These are phyloP conservation scores for Cryptoblepharus egeriae DNA, from an alignment of 2,797 vertebrate species.

Conservation along the genomic window DNA sequence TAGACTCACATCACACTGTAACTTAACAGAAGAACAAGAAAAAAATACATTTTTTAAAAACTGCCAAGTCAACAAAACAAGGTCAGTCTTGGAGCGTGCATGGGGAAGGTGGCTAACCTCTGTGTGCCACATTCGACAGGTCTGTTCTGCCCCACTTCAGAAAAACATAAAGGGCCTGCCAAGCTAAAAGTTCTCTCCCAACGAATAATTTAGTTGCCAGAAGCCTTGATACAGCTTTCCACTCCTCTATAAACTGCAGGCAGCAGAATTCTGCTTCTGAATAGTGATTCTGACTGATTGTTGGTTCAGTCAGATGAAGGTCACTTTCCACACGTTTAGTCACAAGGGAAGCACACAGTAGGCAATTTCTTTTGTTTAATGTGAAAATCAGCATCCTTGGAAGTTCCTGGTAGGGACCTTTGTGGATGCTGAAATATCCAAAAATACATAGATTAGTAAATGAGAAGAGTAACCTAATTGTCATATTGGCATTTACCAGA, in stretches of 20 bases:
- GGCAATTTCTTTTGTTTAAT: no score
- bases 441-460: not conserved
- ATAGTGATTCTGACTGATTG: not conserved
- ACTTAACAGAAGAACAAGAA: slow-evolving; percentile 13
- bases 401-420: no score
- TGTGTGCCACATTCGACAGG: not conserved
- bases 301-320: not conserved
- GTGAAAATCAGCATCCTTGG: no score
- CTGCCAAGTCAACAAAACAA: slow-evolving; percentile 17
- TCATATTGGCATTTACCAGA: not conserved
- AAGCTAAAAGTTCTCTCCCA: not conserved
- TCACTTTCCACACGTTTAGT: not conserved
- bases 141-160: slow-evolving; percentile 1
- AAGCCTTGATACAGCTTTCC: slow-evolving; percentile 9
- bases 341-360: not conserved
- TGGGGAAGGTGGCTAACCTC: not conserved
- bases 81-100: not conserved
- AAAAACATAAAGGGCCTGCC: not conserved
- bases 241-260: slow-evolving; percentile 23
- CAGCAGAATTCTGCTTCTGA: not conserved
- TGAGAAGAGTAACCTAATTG: not conserved
- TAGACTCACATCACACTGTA: slow-evolving; percentile 23
- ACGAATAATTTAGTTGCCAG: slow-evolving; percentile 3
- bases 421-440: not conserved
- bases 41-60: slow-evolving; percentile 21